phyloP scores from a whole-genome alignment of 1,140 invertebrate species.

The Drosophila obscura region DNA sequence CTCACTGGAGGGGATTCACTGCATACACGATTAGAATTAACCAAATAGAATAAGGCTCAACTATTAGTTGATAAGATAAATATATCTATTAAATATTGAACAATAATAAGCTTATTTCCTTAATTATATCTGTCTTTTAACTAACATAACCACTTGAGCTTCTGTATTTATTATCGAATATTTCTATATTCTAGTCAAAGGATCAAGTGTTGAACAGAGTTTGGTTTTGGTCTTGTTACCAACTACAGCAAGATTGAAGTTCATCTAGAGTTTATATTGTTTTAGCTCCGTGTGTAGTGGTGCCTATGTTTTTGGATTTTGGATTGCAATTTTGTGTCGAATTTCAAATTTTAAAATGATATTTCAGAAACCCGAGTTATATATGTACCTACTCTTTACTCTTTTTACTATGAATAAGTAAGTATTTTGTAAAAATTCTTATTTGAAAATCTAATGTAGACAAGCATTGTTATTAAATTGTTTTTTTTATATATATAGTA shows the following conservation, averaged over 20 bases:
- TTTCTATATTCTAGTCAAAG: not conserved
- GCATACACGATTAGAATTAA: too few relatives aligned
- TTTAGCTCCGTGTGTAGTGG: not conserved
- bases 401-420: conserved; percentile 4
- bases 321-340: not conserved
- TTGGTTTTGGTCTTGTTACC: not conserved
- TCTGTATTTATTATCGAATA: conserved; percentile 20
- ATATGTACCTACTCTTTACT: conserved; percentile 3
- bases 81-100: conserved; percentile 33
- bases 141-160: conserved; percentile 13
- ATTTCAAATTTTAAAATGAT: conserved; percentile 19
- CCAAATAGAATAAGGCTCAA: too few relatives aligned
- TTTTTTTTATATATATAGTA: conserved; percentile 5
- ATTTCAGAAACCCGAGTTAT: conserved; percentile 21
- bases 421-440: conserved; percentile 41
- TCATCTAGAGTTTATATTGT: not conserved
- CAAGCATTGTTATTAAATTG: conserved; percentile 22
- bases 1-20: too few relatives aligned
- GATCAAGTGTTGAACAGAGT: conserved; percentile 5
- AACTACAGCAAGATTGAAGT: conserved; percentile 10
- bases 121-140: not conserved
- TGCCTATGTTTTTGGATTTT: conserved; percentile 3
- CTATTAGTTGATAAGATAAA: conserved; percentile 15
- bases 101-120: conserved; percentile 23
- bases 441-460: conserved; percentile 42